Evolutionary conservation across 2,113 vertebrate species (phyloP), one percentile per base, ranked within the genome.

Genomic region (Platysternon megacephalum): DNA sequence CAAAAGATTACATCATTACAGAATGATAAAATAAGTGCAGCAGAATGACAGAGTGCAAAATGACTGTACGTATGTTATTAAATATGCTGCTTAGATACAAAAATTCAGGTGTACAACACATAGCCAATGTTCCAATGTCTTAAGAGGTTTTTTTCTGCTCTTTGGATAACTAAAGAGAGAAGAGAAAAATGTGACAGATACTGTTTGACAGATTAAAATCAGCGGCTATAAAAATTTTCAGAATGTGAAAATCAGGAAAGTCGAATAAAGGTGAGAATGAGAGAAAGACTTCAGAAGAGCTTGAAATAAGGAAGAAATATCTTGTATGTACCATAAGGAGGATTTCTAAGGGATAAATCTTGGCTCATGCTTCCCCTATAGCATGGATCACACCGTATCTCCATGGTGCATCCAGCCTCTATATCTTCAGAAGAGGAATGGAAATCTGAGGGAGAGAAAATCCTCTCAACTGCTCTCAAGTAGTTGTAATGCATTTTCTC

Each of bases 31-130:
- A 72, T 51, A 89, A 93, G 2, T 53, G n/a, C 89, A 94, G 21
- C 53, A 81, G 6, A 72, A 13, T 88, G 32, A 93, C 93, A 32
- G 91, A 82, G 14, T 26, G 2, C 24, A 90, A 68, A 89, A 5
- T 83, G 22, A 90, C 24, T 92, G 83, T 74, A 39, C 35, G 22
- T 87, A 81, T 93, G 14, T 87, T 88, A 95, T 88, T 93, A 93
- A 95, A 92, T 81, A 5, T 35, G 84, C 26, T 94, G 39, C 32
- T 84, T 94, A 6, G 32, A 79, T 92, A 93, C 80, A 85, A 93
- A 93, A 97, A 88, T 89, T 94, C 56, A 65, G 80, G 58, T 74
- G 61, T 80, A 95, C 97, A 90, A 92, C n/a, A 90, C 91, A 83
- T 80, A 97, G 55, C 16, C 85, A 97, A n/a, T 79, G 74, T 61